Percentiles rank a stretch among this genome's conserved stretches.
These are phyloP conservation scores for Acanthurus lineatus DNA, from an alignment of 2,797 vertebrate genomes.

Conservation along the genomic window DNA sequence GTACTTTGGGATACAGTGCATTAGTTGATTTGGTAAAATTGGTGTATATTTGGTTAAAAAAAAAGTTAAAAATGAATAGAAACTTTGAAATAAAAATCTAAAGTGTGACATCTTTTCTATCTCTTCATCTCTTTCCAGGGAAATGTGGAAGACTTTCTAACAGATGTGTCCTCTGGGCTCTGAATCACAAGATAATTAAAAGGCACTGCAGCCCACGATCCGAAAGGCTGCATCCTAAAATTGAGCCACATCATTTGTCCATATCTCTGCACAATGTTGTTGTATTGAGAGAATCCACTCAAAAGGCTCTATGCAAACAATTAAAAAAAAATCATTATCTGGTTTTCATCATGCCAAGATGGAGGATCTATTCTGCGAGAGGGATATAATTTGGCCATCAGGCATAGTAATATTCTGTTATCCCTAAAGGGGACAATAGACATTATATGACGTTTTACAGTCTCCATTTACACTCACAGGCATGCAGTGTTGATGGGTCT, in stretches of 20 bases:
- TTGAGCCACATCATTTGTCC: conserved; percentile 53
- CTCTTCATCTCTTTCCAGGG: conserved; percentile 66
- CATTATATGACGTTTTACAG: conserved; percentile 7
- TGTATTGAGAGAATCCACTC: conserved; percentile 52
- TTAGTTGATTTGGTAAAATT: no score
- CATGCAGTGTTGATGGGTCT: background rate
- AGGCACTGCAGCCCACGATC: conserved; percentile 70
- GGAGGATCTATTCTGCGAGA: conserved; percentile 21
- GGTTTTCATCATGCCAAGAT: conserved; percentile 46
- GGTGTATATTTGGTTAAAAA: no score
- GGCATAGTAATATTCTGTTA: conserved; percentile 20
- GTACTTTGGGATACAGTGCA: no score
- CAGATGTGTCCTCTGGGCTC: conserved; percentile 79
- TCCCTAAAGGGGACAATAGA: background rate
- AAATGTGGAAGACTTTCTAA: conserved; percentile 75
- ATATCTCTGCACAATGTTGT: conserved; percentile 58
- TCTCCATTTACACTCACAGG: conserved; percentile 23
- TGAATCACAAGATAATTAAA: conserved; percentile 82
- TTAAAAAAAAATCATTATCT: conserved; percentile 38
- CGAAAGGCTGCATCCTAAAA: conserved; percentile 65
- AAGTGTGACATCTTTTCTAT: conserved; percentile 67
- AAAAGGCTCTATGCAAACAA: conserved; percentile 51
- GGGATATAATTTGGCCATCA: conserved; percentile 39
- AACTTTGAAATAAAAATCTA: conserved; percentile 55
- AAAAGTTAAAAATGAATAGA: no score